Percentiles rank a stretch among this genome's conserved stretches.
Evolutionary conservation across 2,888 invertebrate genomes (phyloP).

Genomic region (Linnaemya tessellans): DNA sequence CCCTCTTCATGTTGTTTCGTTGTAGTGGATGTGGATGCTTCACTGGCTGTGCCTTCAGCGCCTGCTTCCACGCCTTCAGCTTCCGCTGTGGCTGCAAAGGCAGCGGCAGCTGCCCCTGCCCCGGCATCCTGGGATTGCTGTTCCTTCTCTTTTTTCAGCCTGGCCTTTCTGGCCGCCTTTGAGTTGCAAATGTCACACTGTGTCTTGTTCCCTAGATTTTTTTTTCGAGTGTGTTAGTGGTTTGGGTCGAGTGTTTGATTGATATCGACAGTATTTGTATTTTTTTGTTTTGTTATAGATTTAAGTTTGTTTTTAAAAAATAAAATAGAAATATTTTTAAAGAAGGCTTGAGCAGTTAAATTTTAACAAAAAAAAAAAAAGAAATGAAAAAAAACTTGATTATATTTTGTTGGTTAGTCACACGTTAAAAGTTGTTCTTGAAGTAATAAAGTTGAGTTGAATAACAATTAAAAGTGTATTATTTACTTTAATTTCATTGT

Average conservation of each 20-base stretch:
- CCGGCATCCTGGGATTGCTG: conserved; percentile 83
- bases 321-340: conserved; percentile 66
- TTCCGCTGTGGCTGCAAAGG: conserved; percentile 74
- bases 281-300: conserved; percentile 34
- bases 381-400: not conserved
- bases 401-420: conserved; percentile 62
- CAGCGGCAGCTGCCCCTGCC: conserved; percentile 80
- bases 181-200: conserved; percentile 93
- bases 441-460: conserved; percentile 34
- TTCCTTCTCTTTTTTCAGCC: conserved; percentile 86
- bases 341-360: conserved; percentile 60
- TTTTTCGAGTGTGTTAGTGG: conserved; percentile 22
- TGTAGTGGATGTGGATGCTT: conserved; percentile 75
- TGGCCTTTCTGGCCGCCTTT: conserved; percentile 88
- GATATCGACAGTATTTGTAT: conserved; percentile 25
- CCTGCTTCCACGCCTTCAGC: conserved; percentile 73
- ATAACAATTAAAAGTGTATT: conserved; percentile 37
- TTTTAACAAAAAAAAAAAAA: conserved; percentile 9
- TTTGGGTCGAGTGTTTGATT: conserved; percentile 44
- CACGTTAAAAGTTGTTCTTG: conserved; percentile 56
- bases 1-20: conserved; percentile 79
- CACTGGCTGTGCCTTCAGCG: conserved; percentile 80
- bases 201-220: conserved; percentile 92
- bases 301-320: conserved; percentile 52
- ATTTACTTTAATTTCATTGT: conserved; percentile 56